Evolutionary conservation across 2,113 vertebrate species (phyloP).

Genomic region (Cheirogaleus medius): DNA sequence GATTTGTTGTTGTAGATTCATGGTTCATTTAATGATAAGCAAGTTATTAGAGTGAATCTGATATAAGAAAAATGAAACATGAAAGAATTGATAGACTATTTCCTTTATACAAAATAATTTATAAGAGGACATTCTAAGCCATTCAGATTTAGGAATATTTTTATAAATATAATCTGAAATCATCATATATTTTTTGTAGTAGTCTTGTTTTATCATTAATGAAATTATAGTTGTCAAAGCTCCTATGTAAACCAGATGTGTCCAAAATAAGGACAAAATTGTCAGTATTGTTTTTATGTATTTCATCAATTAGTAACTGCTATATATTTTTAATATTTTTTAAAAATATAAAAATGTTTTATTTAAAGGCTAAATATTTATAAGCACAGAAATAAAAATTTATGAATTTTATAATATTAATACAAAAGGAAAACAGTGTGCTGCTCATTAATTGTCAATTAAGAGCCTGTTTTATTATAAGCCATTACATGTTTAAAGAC

Average conservation of each 20-base stretch:
- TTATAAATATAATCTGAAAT: constrained; percentile 5
- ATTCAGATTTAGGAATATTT: not conserved
- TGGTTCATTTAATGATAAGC: not conserved
- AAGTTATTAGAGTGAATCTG: not conserved
- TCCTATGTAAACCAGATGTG: not conserved
- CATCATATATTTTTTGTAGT: not conserved
- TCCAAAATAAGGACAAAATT: not conserved
- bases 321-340: not conserved
- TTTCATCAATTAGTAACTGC: not conserved
- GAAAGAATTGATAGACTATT: not conserved
- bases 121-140: not conserved
- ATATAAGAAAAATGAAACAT: not conserved
- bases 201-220: not conserved
- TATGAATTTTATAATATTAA: constrained; percentile 59
- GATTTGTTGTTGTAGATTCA: not conserved
- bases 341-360: not conserved
- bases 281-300: not conserved
- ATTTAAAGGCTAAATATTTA: not conserved
- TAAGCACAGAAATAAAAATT: constrained; percentile 53
- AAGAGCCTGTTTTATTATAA: constrained; percentile 54
- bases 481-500: constrained; percentile 65
- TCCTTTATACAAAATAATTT: constrained; percentile 36
- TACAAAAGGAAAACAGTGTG: constrained; percentile 67
- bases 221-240: not conserved
- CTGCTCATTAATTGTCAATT: constrained; percentile 67